Conservation (phyloP, 64 coral and sea anemone species). For the Dendrophyllia cribrosa region DNA sequence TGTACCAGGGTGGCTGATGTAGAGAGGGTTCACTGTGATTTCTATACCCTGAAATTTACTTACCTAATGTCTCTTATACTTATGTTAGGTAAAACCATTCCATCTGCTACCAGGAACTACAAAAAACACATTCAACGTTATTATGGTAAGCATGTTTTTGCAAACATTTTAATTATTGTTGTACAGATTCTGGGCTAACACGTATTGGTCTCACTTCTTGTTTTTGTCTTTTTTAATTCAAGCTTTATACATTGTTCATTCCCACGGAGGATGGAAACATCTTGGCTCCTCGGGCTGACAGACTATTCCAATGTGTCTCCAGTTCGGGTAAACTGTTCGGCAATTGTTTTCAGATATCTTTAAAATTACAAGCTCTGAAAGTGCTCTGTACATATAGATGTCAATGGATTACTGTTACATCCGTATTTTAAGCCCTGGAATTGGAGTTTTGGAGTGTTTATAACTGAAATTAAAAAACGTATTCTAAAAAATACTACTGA, state of each 20-base stretch:
- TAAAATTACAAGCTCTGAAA: not conserved
- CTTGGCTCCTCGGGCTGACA: not conserved
- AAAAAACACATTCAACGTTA: slow-evolving; percentile 16
- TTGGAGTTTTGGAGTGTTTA: too few relatives aligned
- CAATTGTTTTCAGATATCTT: not conserved
- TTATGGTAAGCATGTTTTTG: not conserved
- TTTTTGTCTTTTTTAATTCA: not conserved
- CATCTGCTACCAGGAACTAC: slow-evolving; percentile 15
- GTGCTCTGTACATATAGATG: not conserved
- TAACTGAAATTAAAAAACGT: too few relatives aligned
- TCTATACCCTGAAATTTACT: too few relatives aligned
- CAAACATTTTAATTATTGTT: not conserved
- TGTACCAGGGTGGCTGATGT: too few relatives aligned
- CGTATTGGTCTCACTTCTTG: not conserved
- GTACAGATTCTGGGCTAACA: too few relatives aligned
- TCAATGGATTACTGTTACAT: too few relatives aligned
- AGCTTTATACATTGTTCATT: slow-evolving; percentile 71
- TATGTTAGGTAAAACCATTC: not conserved
- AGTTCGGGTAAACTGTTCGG: not conserved
- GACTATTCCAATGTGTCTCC: slow-evolving; percentile 50
- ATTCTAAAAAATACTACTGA: too few relatives aligned
- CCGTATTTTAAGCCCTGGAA: too few relatives aligned
- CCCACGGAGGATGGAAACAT: slow-evolving; percentile 25
- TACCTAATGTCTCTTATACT: too few relatives aligned
- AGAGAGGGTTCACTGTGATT: too few relatives aligned